phyloP scores from a whole-genome alignment of 2,113 vertebrate species.

The Siniperca chuatsi region DNA sequence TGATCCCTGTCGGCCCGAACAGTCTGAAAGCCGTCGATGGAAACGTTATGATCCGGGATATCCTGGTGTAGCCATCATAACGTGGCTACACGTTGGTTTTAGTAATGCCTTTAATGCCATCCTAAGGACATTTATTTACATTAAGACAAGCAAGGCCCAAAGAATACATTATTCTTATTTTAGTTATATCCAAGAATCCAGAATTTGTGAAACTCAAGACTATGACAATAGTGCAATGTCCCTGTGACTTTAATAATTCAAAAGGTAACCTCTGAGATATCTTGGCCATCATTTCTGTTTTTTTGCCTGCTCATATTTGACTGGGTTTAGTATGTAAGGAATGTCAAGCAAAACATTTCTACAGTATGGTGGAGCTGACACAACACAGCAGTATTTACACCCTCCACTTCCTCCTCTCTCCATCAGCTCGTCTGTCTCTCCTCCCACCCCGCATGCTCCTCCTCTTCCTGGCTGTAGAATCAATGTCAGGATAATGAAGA shows the following conservation, averaged over 20 bases:
- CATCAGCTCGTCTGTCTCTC: conserved; percentile 2
- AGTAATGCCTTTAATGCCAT: background rate
- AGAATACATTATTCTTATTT: too few relatives aligned
- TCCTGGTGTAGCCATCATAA: too few relatives aligned
- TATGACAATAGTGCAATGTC: background rate
- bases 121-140: background rate
- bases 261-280: background rate
- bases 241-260: background rate
- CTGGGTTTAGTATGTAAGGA: background rate
- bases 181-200: background rate
- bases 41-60: too few relatives aligned
- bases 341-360: background rate
- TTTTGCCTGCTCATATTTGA: background rate
- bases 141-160: background rate
- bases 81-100: too few relatives aligned
- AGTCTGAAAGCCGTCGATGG: too few relatives aligned
- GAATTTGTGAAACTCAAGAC: background rate
- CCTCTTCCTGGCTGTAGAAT: conserved; percentile 58
- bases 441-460: conserved; percentile 5
- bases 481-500: conserved; percentile 59
- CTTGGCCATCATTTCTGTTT: background rate
- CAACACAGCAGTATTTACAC: background rate
- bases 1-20: too few relatives aligned
- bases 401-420: conserved; percentile 10
- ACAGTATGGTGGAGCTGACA: background rate